These are phyloP conservation scores for Crotalus tigris DNA, from an alignment of 2,113 vertebrate species.

Conservation along the genomic window DNA sequence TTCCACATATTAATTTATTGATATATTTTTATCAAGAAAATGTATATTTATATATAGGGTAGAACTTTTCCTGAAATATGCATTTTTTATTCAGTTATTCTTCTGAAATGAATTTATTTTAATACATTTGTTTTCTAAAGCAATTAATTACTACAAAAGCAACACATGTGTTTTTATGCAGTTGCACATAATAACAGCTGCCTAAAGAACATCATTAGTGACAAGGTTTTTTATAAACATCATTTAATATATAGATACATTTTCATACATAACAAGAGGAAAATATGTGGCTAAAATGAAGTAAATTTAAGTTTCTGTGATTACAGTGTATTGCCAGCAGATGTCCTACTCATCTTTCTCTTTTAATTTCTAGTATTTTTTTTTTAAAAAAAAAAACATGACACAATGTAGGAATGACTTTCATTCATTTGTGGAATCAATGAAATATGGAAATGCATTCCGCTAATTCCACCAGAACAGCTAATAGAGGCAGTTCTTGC, in stretches of 20 bases:
- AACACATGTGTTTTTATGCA: neutral
- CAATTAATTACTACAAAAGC: neutral
- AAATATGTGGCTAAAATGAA: neutral
- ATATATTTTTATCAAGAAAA: neutral
- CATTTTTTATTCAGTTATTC: neutral
- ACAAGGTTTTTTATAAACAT: neutral
- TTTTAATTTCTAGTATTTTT: neutral
- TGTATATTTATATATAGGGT: neutral
- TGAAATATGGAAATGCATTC: neutral
- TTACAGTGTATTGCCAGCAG: constrained; percentile 35
- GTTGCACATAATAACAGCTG: neutral
- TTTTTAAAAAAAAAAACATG: neutral
- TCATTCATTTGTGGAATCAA: neutral
- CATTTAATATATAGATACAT: neutral
- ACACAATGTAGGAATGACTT: neutral
- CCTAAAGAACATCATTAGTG: neutral
- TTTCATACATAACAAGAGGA: neutral
- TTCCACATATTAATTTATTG: neutral
- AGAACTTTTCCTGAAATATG: neutral
- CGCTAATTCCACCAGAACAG: neutral
- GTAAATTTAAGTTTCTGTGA: neutral
- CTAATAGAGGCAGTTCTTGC: neutral
- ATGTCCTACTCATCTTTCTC: constrained; percentile 41
- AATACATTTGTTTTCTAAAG: neutral
- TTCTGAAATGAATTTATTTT: neutral